phyloP scores from a whole-genome alignment of 2,113 vertebrate genomes.

The Clupea harengus region DNA sequence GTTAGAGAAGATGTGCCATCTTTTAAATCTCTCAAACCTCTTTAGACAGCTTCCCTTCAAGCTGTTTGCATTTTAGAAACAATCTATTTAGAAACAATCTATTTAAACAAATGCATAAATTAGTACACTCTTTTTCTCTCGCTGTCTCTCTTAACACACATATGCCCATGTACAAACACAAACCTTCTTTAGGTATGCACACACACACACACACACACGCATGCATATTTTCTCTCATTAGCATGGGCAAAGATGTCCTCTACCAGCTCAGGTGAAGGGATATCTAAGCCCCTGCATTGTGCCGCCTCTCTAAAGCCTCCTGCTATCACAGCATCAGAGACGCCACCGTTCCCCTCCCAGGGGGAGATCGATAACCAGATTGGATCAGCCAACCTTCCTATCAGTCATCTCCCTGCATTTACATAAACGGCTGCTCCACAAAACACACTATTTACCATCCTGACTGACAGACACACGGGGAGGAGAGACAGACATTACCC shows the following conservation, averaged over 20 bases:
- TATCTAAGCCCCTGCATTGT: background rate
- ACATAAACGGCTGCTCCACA: background rate
- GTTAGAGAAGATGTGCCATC: too few relatives aligned
- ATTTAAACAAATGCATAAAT: background rate
- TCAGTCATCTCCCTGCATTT: constrained; percentile 19
- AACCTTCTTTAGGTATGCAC: background rate
- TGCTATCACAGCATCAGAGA: background rate
- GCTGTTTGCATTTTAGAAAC: background rate
- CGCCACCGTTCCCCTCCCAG: background rate
- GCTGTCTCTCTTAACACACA: background rate
- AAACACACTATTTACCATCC: constrained; percentile 3
- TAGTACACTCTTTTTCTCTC: background rate
- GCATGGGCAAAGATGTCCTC: constrained; percentile 4
- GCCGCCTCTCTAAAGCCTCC: background rate
- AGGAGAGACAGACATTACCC: constrained; percentile 5
- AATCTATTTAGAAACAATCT: too few relatives aligned
- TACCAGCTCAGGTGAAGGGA: background rate
- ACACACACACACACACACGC: background rate
- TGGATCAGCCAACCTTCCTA: background rate
- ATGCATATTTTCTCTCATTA: background rate
- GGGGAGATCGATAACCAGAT: constrained; percentile 6
- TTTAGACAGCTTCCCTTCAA: background rate
- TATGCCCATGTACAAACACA: background rate
- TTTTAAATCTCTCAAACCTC: background rate
- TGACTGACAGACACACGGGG: background rate